phyloP scores from a whole-genome alignment of 2,113 vertebrate genomes.

The Crypturellus undulatus region DNA sequence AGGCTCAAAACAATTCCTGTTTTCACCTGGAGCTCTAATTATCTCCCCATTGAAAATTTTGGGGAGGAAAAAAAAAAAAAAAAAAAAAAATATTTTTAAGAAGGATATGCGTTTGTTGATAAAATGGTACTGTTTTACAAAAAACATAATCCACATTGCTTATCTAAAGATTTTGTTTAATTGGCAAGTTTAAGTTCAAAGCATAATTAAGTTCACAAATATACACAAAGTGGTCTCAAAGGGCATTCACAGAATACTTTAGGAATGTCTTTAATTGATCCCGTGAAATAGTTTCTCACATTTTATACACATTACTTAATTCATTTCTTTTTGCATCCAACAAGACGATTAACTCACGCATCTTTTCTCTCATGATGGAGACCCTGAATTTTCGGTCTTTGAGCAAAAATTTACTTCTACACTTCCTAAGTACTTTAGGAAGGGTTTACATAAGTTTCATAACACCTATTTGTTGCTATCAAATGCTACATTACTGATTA shows the following conservation, averaged over 20 bases:
- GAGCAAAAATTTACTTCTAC: background rate
- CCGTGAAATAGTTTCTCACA: background rate
- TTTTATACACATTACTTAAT: background rate
- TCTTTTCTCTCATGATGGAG: background rate
- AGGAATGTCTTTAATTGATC: background rate
- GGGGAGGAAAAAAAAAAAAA: background rate
- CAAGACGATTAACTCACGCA: background rate
- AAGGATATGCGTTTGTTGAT: background rate
- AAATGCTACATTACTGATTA: background rate
- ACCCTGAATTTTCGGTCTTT: background rate
- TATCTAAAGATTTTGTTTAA: background rate
- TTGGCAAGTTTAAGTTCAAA: background rate
- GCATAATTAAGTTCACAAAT: background rate
- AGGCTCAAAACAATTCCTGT: background rate
- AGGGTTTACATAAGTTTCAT: background rate
- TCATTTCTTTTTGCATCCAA: no score
- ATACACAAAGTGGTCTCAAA: background rate
- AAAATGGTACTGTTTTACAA: background rate
- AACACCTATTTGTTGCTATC: background rate
- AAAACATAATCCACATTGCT: background rate
- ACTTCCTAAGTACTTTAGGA: background rate
- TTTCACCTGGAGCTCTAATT: background rate
- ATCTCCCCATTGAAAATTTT: background rate
- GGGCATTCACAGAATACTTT: background rate
- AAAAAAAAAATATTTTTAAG: background rate